Evolutionary conservation across 2,113 vertebrate species (phyloP).

Genomic region (Cyphomyrus plagiostoma): DNA sequence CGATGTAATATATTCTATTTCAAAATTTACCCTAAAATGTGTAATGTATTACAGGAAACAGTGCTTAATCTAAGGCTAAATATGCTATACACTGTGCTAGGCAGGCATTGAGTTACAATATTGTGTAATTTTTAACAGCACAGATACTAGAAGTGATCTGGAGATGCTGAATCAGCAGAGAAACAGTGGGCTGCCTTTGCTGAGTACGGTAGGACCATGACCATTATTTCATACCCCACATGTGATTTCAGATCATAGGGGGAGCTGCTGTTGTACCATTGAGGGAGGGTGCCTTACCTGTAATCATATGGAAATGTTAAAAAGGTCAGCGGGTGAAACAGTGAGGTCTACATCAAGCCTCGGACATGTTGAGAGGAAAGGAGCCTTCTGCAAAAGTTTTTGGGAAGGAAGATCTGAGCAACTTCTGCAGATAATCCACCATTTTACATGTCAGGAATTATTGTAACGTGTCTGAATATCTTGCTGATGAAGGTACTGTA

Average conservation of each 20-base stretch:
- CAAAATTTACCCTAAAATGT: not conserved
- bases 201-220: conserved; percentile 45
- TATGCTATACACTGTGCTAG: not conserved
- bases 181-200: conserved; percentile 42
- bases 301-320: not conserved
- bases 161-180: conserved; percentile 40
- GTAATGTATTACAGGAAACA: not conserved
- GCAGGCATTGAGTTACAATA: not conserved
- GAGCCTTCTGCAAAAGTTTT: not conserved
- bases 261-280: not conserved
- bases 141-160: not conserved
- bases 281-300: not conserved
- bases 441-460: not conserved
- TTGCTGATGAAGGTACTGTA: not conserved
- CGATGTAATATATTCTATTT: not conserved
- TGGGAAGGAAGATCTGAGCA: not conserved
- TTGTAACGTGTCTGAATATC: not conserved
- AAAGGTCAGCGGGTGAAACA: not conserved
- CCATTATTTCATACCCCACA: not conserved
- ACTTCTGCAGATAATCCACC: not conserved
- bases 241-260: not conserved
- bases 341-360: not conserved
- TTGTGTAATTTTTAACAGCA: not conserved
- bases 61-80: not conserved
- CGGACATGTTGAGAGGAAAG: not conserved